A percentile compares a stretch with the other conserved stretches of the same genome.
phyloP scores from a whole-genome alignment of 2,888 invertebrate genomes.

The Keiferia lycopersicella region DNA sequence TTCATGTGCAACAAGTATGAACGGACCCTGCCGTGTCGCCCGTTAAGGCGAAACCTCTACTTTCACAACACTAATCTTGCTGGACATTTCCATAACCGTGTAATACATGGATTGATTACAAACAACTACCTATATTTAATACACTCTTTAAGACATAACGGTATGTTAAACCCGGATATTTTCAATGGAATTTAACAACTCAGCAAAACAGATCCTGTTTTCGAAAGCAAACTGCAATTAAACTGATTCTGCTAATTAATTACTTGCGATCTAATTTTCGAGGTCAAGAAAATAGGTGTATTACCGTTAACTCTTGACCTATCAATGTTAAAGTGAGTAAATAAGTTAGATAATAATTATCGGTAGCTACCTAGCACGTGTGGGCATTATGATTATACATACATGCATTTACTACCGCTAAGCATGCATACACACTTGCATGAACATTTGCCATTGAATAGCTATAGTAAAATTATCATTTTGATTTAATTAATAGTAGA shows the following conservation, averaged over 20 bases:
- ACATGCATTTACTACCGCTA: no score
- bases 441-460: background rate
- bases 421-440: no score
- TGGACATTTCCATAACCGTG: constrained; percentile 14
- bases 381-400: background rate
- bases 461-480: background rate
- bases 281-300: constrained; percentile 14
- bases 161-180: constrained; percentile 1
- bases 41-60: constrained; percentile 7
- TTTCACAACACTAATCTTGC: constrained; percentile 14
- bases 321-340: background rate
- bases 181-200: background rate
- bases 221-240: background rate
- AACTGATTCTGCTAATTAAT: background rate
- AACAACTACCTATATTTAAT: background rate
- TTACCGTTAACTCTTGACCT: background rate
- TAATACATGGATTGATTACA: background rate
- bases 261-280: background rate
- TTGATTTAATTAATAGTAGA: background rate
- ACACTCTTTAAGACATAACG: background rate
- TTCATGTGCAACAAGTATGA: background rate
- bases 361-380: background rate
- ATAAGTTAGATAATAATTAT: constrained; percentile 3
- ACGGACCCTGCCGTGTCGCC: background rate
- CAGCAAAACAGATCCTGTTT: constrained; percentile 9